Conservation (phyloP, 2,797 vertebrate species). For the Falco columbarius region DNA sequence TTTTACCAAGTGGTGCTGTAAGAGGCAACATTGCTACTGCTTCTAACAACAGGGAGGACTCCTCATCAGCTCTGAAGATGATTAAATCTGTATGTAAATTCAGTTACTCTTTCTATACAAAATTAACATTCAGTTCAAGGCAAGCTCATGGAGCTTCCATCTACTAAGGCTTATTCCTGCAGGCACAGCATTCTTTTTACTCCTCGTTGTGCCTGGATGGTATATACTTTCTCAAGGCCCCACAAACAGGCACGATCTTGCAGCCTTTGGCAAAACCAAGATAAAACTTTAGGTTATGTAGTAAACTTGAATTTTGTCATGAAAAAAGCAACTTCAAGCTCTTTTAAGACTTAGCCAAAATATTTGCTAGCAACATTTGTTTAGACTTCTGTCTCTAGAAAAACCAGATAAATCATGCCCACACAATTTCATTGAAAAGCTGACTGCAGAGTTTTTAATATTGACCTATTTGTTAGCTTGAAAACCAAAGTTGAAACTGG, state of each 20-base stretch:
- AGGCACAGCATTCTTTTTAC: not conserved
- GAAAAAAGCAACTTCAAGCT: not conserved
- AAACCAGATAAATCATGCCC: not conserved
- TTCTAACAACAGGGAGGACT: not conserved
- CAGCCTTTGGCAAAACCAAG: not conserved
- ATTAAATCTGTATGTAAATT: not conserved
- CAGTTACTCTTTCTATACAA: not conserved
- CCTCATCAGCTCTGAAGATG: not conserved
- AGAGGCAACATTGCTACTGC: not conserved
- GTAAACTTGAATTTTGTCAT: not conserved
- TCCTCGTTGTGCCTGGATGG: not conserved
- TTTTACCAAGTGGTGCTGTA: not conserved
- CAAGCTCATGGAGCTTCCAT: not conserved
- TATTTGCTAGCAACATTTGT: not conserved
- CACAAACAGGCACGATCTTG: not conserved
- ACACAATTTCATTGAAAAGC: not conserved
- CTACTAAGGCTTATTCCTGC: not conserved
- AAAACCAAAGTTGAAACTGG: not conserved
- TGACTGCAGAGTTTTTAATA: not conserved
- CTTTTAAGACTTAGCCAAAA: not conserved
- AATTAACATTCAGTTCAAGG: not conserved
- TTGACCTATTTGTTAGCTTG: not conserved
- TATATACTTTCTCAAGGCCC: not conserved
- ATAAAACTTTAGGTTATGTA: not conserved
- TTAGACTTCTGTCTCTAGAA: not conserved